Percentiles rank a stretch among this genome's conserved stretches.
phyloP scores from a whole-genome alignment of 2,888 invertebrate species.

The Sinhomidia bicolor region DNA sequence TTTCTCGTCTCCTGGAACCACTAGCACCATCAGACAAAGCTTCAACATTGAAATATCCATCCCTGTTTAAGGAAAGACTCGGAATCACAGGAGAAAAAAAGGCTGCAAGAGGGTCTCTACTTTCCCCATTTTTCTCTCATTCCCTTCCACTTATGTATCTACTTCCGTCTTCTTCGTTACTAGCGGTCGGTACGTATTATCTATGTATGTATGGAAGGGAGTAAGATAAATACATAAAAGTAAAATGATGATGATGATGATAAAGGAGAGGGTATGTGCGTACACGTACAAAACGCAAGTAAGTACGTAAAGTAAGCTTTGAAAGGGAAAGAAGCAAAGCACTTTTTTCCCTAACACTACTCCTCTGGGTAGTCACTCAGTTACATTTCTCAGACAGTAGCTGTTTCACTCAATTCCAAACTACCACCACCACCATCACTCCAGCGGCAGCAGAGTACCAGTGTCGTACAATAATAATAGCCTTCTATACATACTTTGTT shows the following conservation, averaged over 20 bases:
- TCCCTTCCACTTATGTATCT: constrained; percentile 51
- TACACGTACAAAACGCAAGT: constrained; percentile 37
- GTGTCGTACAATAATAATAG: constrained; percentile 23
- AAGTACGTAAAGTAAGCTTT: constrained; percentile 16
- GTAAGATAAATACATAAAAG: background rate
- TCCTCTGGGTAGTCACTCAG: constrained; percentile 37
- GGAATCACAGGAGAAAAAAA: constrained; percentile 39
- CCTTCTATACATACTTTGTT: constrained; percentile 14
- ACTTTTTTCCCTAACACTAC: constrained; percentile 8
- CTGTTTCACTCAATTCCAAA: constrained; percentile 1
- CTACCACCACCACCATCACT: constrained; percentile 32
- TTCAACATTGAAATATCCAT: constrained; percentile 15
- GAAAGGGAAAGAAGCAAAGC: background rate
- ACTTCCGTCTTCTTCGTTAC: constrained; percentile 53
- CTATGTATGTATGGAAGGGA: background rate
- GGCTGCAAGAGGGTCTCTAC: constrained; percentile 34
- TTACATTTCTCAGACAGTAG: constrained; percentile 17
- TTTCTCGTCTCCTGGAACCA: background rate
- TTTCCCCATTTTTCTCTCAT: constrained; percentile 55
- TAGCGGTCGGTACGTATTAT: background rate
- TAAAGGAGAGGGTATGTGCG: constrained; percentile 4
- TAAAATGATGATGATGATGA: background rate
- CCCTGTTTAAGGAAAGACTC: constrained; percentile 62
- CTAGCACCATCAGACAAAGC: too few relatives aligned
- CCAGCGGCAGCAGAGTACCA: background rate